A percentile compares a stretch with the other conserved stretches of the same genome.
Conservation (phyloP, 2,113 vertebrate genomes). For the Pardalotus punctatus region DNA sequence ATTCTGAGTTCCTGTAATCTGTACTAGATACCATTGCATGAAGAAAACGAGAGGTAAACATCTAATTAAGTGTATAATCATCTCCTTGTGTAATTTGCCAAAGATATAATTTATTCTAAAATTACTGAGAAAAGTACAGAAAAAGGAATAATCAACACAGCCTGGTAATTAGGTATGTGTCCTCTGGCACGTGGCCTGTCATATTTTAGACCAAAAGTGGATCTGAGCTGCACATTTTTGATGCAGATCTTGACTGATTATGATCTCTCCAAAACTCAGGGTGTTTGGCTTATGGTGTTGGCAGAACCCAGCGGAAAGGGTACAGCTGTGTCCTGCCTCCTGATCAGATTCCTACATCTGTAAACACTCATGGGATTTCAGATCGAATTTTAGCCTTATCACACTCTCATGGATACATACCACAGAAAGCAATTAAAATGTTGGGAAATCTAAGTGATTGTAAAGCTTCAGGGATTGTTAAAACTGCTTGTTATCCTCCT, state of each 20-base stretch:
- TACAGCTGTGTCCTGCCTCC: not conserved
- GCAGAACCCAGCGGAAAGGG: not conserved
- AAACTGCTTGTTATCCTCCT: not conserved
- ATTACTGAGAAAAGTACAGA: slow-evolving; percentile 66
- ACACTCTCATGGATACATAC: not conserved
- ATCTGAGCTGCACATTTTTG: not conserved
- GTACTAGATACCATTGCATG: slow-evolving; percentile 13
- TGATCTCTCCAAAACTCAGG: not conserved
- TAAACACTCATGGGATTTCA: not conserved
- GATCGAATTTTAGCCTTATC: not conserved
- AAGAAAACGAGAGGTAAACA: slow-evolving; percentile 57
- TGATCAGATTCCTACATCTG: not conserved
- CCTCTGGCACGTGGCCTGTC: not conserved
- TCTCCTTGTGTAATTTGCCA: slow-evolving; percentile 46
- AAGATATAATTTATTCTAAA: slow-evolving; percentile 72
- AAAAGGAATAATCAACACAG: slow-evolving; percentile 65
- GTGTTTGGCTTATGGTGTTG: not conserved
- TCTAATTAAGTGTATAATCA: slow-evolving; percentile 69
- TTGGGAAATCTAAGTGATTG: not conserved
- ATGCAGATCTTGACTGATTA: slow-evolving; percentile 2
- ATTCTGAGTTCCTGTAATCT: slow-evolving; percentile 58
- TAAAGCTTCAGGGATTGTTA: not conserved
- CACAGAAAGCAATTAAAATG: not conserved
- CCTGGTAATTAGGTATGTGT: slow-evolving; percentile 64
- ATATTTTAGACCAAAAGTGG: slow-evolving; percentile 19